These are phyloP conservation scores for Hippocampus guttulatus DNA, from an alignment of 2,113 vertebrate species.

Conservation along the genomic window DNA sequence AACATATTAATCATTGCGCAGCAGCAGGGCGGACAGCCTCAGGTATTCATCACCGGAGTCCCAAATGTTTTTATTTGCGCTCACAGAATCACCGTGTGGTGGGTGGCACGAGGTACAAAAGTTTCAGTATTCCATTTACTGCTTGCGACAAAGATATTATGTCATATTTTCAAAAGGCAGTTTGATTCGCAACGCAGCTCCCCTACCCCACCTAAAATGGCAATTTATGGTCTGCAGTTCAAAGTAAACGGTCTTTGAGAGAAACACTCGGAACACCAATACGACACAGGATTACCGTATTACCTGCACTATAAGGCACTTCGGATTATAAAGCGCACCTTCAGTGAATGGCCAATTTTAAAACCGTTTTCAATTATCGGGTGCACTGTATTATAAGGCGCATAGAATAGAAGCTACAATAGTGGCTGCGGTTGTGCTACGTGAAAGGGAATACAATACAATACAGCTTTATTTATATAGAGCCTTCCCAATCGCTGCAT, in stretches of 20 bases:
- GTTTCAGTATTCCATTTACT: conserved; percentile 3
- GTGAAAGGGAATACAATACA: too few species aligned
- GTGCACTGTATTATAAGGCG: too few species aligned
- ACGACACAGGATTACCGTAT: background rate
- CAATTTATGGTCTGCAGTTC: conserved; percentile 1
- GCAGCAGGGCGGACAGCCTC: conserved; percentile 1
- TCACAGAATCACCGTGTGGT: conserved; percentile 2
- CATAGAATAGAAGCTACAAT: too few species aligned
- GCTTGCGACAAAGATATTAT: background rate
- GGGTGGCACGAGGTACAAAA: background rate
- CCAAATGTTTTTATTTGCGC: conserved; percentile 8
- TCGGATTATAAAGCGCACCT: too few species aligned
- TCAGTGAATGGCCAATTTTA: too few species aligned
- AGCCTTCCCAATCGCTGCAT: too few species aligned
- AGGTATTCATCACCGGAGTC: background rate
- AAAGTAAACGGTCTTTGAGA: conserved; percentile 4
- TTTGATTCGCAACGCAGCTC: conserved; percentile 1
- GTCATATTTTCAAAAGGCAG: background rate
- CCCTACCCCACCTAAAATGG: background rate
- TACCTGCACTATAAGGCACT: too few species aligned
- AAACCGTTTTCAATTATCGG: too few species aligned
- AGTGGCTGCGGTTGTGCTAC: too few species aligned
- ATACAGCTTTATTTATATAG: too few species aligned
- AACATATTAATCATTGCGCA: conserved; percentile 8
- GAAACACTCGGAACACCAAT: background rate